Conservation (phyloP, 2,888 invertebrate genomes). For the Chymomyza procnemis region DNA sequence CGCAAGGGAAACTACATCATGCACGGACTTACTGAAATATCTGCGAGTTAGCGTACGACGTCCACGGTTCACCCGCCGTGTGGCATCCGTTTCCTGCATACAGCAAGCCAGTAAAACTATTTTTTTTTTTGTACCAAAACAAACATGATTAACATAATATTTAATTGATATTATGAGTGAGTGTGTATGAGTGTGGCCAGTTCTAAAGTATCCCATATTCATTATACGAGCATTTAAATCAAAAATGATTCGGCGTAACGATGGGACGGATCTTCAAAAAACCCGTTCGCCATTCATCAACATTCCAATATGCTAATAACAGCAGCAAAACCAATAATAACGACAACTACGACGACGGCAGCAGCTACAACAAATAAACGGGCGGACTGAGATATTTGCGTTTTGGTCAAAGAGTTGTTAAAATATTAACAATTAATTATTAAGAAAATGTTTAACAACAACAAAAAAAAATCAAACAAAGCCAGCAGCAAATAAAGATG, state of each 20-base stretch:
- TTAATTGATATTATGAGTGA: neutral
- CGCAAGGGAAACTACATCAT: neutral
- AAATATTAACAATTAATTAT: slow-evolving; percentile 69
- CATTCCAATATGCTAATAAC: neutral
- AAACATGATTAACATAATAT: slow-evolving; percentile 7
- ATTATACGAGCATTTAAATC: too few species aligned
- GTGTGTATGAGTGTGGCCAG: neutral
- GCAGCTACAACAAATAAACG: slow-evolving; percentile 18
- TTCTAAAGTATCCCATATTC: neutral
- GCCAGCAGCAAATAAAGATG: slow-evolving; percentile 8
- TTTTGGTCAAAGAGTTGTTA: slow-evolving; percentile 47
- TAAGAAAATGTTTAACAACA: slow-evolving; percentile 54
- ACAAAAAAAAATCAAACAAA: slow-evolving; percentile 23
- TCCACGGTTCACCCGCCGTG: slow-evolving; percentile 88
- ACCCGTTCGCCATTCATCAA: slow-evolving; percentile 59
- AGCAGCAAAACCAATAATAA: too few species aligned
- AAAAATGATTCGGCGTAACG: neutral
- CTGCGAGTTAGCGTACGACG: slow-evolving; percentile 87
- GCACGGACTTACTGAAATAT: slow-evolving; percentile 85
- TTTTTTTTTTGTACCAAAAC: slow-evolving; percentile 4
- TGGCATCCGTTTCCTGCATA: slow-evolving; percentile 86
- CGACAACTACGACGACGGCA: neutral
- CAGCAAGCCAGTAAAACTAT: slow-evolving; percentile 84
- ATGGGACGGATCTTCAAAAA: slow-evolving; percentile 13
- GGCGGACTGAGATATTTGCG: slow-evolving; percentile 17